phyloP scores from a whole-genome alignment of 2,888 invertebrate genomes.

The Cephus spinipes region DNA sequence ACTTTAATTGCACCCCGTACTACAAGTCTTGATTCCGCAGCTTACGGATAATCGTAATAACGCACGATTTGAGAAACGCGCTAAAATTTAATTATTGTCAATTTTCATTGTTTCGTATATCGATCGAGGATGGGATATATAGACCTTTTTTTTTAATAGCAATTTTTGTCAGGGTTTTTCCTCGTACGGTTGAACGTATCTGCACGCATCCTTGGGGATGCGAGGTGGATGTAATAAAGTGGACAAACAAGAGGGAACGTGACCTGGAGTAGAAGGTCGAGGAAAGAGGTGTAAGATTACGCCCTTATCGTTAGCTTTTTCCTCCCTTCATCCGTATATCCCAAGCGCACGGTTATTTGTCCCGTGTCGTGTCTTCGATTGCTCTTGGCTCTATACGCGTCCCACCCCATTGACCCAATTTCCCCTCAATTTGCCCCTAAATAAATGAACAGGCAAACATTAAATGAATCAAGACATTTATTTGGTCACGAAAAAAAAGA shows the following conservation, averaged over 20 bases:
- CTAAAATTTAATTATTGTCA: background rate
- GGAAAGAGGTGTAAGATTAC: slow-evolving; percentile 59
- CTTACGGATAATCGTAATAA: background rate
- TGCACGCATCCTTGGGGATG: background rate
- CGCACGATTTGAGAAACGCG: background rate
- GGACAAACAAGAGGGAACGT: slow-evolving; percentile 55
- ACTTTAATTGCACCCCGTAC: background rate
- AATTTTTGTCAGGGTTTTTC: background rate
- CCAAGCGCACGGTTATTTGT: slow-evolving; percentile 49
- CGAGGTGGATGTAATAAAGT: slow-evolving; percentile 49
- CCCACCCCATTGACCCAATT: slow-evolving; percentile 60
- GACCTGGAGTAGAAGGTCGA: slow-evolving; percentile 37
- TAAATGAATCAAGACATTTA: slow-evolving; percentile 60
- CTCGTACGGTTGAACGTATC: background rate
- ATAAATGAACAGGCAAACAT: slow-evolving; percentile 56
- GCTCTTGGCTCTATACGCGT: slow-evolving; percentile 26
- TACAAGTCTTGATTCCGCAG: background rate
- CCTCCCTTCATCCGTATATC: slow-evolving; percentile 8
- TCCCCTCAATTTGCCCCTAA: slow-evolving; percentile 55
- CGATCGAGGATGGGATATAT: background rate
- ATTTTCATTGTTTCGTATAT: background rate
- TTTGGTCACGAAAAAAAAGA: slow-evolving; percentile 49
- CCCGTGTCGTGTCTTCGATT: slow-evolving; percentile 49
- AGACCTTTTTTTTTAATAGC: background rate
- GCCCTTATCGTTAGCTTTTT: slow-evolving; percentile 52